Base-by-base conservation (phyloP, 2,797 vertebrate species). In the Dicrostonyx torquatus region DNA sequence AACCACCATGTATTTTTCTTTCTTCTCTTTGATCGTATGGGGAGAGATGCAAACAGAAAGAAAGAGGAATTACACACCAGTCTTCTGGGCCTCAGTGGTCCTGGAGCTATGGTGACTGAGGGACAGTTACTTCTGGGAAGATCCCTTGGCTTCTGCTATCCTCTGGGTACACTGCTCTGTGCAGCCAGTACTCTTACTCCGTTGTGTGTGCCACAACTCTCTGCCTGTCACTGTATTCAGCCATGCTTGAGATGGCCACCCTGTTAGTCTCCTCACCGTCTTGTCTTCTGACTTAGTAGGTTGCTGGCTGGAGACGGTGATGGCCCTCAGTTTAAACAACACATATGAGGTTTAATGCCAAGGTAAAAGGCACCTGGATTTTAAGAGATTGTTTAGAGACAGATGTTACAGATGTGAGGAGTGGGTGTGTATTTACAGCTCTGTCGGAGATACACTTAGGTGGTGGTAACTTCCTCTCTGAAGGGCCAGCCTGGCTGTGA, bases 31-130 rank as follows among this genome's bases (percentile, higher is more conserved):
- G 12, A 6, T 5, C 4, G 2, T 4, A 22, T 0, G 13, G 20
- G 70, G 37, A 20, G 5, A 1, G 24, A 4, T 26, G 1, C n/a
- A 18, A 53, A 53, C 4, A 53, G 13, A 5, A 43, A 72, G 2
- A 24, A 12, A 48, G 5, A 20, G 12, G 17, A 20, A 14, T 24
- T 7, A 1, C 0, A 22, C 0, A 1, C 2, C 2, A 3, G 20
- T 12, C 43, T 24, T 62, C 55, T 48, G 48, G n/a, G 7, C 1
- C 0, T 5, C 40, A 2, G 5, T 0, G 0, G 6, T 37, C 22
- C n/a, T 43, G 4, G 45, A 50, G 6, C 53, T 5, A 20, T 3
- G 6, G 31, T 0, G 29, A 24, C 7, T 0, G 37, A 10, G 55
- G 66, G 50, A 37, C 80, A 29, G 0, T 55, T 37, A 43, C 20